Base-by-base conservation (phyloP, 1,140 invertebrate genomes). In the Anagrus nilaparvatae region DNA sequence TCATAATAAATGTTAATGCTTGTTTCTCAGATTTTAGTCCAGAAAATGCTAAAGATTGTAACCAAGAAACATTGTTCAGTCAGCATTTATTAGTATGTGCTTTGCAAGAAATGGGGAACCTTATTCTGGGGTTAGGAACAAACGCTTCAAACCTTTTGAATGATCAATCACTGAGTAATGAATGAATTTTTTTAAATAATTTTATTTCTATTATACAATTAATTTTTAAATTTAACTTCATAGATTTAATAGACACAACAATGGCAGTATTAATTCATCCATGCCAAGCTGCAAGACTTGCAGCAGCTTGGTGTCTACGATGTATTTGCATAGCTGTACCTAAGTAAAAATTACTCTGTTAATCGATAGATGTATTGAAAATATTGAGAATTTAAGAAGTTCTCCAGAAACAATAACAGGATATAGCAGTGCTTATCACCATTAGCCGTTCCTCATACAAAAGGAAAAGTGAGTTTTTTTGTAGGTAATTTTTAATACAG, bases 31-130 rank as follows among this genome's bases (percentile, higher is more conserved):
- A 90, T 65, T 87, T 87, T 48, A 88, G 84, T 66, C 84, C 86
- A 3, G 87, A 90, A 65, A 90, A 90, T 59, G 85, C 85, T 9
- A 87, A 87, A 64, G 87, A 91, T 55, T 84, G 79, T 41, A 89
- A 89, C 63, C 87, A 85, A 67, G 87, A 90, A 61, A 87, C 85
- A 14, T 63, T 89, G n/a, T 88, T 89, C 60, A 91, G 87, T 60
- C 93, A 97, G 59, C 93, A 97, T 71, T 70, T 96, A 40, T 59
- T 97, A 19, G 88, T 96, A 5, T 97, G 94, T 64, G 88, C 90
- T 5, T 67, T 99, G 18, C 90, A 94, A 59, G 93, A 97, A 68
- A 79, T 93, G 37, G 82, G 83, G n/a, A 80, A 81, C 52, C 64
- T 88, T 31, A 79, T 96, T 28, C 69, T 87, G 21, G 84, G 86